These are phyloP conservation scores for Lepidochitona cinerea DNA, from an alignment of 2,888 invertebrate genomes.

Conservation along the genomic window DNA sequence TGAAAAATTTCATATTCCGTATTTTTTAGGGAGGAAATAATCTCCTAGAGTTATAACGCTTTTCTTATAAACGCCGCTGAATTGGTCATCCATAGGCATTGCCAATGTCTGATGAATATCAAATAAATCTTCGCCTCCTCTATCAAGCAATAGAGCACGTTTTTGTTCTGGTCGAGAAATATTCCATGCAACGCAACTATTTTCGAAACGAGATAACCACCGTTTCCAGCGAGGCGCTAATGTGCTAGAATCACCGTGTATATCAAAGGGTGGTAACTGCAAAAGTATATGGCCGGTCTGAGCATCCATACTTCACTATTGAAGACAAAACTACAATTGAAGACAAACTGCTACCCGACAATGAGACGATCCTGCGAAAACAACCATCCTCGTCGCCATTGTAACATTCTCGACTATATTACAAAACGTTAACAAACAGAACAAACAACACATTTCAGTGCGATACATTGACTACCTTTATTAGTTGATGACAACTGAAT, in stretches of 20 bases:
- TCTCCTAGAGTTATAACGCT: background rate
- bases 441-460: too few relatives aligned
- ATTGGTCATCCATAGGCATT: background rate
- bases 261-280: background rate
- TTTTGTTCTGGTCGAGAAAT: background rate
- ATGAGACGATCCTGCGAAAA: too few relatives aligned
- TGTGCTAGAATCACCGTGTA: background rate
- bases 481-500: too few relatives aligned
- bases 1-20: background rate
- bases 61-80: background rate
- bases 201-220: background rate
- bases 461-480: too few relatives aligned
- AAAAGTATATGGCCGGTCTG: background rate
- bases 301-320: background rate
- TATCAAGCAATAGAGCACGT: background rate
- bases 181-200: background rate
- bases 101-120: background rate
- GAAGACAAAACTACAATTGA: too few relatives aligned
- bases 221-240: background rate
- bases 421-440: too few relatives aligned
- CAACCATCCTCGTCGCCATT: too few relatives aligned
- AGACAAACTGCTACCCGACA: too few relatives aligned
- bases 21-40: background rate
- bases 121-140: background rate
- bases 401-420: too few relatives aligned